Conservation (phyloP, 1,140 invertebrate species). For the Heliconius melpomene region DNA sequence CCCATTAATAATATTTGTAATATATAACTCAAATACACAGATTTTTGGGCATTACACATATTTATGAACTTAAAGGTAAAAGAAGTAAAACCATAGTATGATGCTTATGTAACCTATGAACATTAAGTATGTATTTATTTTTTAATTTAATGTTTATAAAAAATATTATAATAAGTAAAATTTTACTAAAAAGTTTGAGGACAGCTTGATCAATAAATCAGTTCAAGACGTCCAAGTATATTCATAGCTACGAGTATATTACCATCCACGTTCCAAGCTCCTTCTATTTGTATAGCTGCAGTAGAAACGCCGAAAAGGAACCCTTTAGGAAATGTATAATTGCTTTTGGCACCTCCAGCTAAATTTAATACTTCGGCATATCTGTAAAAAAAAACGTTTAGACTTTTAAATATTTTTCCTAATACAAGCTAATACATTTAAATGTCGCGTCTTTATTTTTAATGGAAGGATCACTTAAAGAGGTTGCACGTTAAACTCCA, state of each 20-base stretch:
- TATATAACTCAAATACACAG: too few relatives aligned
- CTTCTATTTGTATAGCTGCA: conserved; percentile 86
- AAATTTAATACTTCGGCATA: conserved; percentile 58
- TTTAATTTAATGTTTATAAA: too few relatives aligned
- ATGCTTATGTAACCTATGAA: too few relatives aligned
- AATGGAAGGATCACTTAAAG: too few relatives aligned
- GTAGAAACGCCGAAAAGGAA: conserved; percentile 82
- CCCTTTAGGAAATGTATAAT: conserved; percentile 79
- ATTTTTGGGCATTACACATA: too few relatives aligned
- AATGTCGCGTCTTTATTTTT: too few relatives aligned
- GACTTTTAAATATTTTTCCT: not conserved
- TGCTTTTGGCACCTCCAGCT: conserved; percentile 62
- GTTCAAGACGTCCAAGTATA: not conserved
- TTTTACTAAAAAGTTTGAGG: too few relatives aligned
- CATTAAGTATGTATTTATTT: too few relatives aligned
- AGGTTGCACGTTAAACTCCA: too few relatives aligned
- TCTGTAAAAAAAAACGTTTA: conserved; percentile 46
- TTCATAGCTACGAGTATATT: conserved; percentile 38
- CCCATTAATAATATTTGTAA: not conserved
- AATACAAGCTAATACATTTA: not conserved
- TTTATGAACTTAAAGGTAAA: too few relatives aligned
- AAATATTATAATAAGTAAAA: too few relatives aligned
- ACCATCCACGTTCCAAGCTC: conserved; percentile 86
- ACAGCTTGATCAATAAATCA: not conserved
- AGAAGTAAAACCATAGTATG: too few relatives aligned